Evolutionary conservation across 2,888 invertebrate genomes (phyloP).

Genomic region (Protonemura montana): DNA sequence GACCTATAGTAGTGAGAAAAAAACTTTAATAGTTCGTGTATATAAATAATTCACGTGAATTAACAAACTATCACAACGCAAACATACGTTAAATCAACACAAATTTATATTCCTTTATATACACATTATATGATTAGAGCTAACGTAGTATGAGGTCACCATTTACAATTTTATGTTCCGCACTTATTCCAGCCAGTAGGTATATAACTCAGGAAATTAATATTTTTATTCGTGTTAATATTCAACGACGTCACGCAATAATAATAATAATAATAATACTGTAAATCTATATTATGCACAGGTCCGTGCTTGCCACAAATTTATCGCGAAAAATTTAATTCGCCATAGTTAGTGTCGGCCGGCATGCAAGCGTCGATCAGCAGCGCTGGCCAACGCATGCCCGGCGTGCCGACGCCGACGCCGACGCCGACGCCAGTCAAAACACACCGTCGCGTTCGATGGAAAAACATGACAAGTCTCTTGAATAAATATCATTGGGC

Average conservation of each 20-base stretch:
- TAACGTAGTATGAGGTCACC: background rate
- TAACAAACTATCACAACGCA: background rate
- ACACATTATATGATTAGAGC: background rate
- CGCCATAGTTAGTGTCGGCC: constrained; percentile 7
- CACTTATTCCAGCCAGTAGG: background rate
- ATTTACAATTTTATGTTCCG: background rate
- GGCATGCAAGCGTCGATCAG: background rate
- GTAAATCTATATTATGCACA: constrained; percentile 29
- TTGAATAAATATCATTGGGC: background rate
- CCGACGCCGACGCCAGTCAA: background rate
- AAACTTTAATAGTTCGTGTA: background rate
- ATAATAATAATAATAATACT: background rate
- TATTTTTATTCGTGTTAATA: constrained; percentile 30
- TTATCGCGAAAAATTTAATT: constrained; percentile 41
- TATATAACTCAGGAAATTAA: constrained; percentile 12
- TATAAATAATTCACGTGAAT: background rate
- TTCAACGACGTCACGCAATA: constrained; percentile 24
- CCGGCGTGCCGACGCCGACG: background rate
- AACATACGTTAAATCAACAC: background rate
- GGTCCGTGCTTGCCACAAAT: constrained; percentile 13
- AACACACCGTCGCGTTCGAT: background rate
- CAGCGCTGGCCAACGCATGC: no score
- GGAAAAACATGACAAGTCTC: no score
- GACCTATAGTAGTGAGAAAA: background rate
- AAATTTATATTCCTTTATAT: background rate